Conservation (phyloP, 2,113 vertebrate species). For the Urocolius indicus region DNA sequence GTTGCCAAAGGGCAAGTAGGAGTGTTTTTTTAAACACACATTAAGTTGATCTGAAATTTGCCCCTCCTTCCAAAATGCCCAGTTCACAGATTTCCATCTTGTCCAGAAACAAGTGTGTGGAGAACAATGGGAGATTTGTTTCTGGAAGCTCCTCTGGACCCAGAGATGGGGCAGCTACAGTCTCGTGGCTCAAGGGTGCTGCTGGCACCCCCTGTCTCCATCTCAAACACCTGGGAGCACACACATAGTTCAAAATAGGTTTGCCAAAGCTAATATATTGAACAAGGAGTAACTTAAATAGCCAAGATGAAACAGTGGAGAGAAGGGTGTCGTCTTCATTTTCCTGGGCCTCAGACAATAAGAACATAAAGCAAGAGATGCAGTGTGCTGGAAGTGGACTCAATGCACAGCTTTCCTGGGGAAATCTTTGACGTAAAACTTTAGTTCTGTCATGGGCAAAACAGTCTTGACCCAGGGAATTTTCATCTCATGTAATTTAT, state of each 20-base stretch:
- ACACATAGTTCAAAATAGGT: fast-evolving
- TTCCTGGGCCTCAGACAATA: neutral
- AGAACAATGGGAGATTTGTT: fast-evolving
- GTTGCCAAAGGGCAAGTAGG: neutral
- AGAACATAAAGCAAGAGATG: neutral
- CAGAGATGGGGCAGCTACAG: neutral
- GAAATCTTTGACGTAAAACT: neutral
- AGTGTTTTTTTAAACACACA: fast-evolving
- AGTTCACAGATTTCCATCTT: neutral
- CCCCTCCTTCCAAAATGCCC: neutral
- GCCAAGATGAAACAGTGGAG: neutral
- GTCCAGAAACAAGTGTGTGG: fast-evolving
- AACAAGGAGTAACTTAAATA: neutral
- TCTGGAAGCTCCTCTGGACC: neutral
- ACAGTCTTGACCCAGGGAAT: neutral
- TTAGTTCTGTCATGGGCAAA: neutral
- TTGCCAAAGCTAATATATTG: neutral
- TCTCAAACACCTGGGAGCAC: neutral
- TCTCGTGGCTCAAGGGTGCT: neutral
- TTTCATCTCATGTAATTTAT: neutral
- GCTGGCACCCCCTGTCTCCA: neutral
- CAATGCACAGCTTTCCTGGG: neutral
- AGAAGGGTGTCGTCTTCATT: neutral
- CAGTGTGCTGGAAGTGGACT: neutral
- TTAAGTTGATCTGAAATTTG: neutral